Evolutionary conservation across 1,140 invertebrate species (phyloP), one percentile per base, ranked within the genome.

Genomic region (Drosophila santomea): DNA sequence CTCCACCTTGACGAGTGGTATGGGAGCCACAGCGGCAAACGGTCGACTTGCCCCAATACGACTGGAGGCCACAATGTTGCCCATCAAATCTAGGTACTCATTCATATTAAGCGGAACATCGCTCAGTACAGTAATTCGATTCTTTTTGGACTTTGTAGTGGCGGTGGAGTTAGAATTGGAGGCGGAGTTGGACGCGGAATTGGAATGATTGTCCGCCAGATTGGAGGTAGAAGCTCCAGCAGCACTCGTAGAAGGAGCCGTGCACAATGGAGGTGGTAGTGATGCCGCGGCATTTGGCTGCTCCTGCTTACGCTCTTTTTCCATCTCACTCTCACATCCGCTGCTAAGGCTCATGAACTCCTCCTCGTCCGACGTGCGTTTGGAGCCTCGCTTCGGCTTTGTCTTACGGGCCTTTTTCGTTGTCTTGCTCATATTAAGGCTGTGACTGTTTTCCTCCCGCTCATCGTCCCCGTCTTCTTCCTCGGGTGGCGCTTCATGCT

Each of bases 101-200:
- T 91, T 91, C 74, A 91, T 91, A 59, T 92, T 91, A 2, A 92
- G 80, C 36, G 91, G 91, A 10, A 92, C 91, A 78, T 92, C 91
- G 48, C 91, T 92, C 4, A 92, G 64, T 39, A 92, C 91, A 1
- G 91, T 92, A 10, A 92, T 82, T 0, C 81, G 85, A 45, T 91
- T 91, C 69, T 92, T 92, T 5, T 89, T 89, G 20, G 84, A 89
- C 15, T 89, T 89, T 54, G 38, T 36, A 8, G 60, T 63, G n/a
- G 68, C 47, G 25, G 38, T 73, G 35, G 52, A 39, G 32, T 55
- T 72, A 12, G 66, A 57, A 50, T 60, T 74, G 8, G 45, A 60
- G 36, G 43, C 67, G 32, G 62, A 73, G 11, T 51, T 66, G n/a
- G 77, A 62, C 14, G 55, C 63, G 28, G 69, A 77, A 41, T 63